Conservation (phyloP, 1,140 invertebrate genomes). For the Saccostrea echinata region DNA sequence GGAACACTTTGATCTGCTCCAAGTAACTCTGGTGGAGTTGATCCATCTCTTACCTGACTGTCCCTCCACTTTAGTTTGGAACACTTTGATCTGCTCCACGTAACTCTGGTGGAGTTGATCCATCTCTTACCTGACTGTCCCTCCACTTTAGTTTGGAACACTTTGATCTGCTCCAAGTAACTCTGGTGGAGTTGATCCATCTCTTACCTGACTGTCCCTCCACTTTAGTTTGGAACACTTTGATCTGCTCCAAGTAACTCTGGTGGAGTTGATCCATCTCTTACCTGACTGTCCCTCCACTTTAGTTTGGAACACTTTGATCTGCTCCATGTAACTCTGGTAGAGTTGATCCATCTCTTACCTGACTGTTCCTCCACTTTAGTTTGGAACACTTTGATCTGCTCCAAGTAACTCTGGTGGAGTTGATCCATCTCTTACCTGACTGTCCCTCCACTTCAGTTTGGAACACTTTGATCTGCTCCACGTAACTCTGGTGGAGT, state of each 20-base stretch:
- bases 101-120: constrained; percentile 58
- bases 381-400: too few species aligned
- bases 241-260: not conserved
- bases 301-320: constrained; percentile 62
- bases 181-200: constrained; percentile 1
- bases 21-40: too few species aligned
- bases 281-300: constrained; percentile 60
- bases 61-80: too few species aligned
- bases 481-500: too few species aligned
- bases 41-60: too few species aligned
- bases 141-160: constrained; percentile 33
- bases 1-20: too few species aligned
- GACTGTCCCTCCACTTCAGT: too few species aligned
- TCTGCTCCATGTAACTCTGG: constrained; percentile 66
- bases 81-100: constrained; percentile 23
- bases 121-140: constrained; percentile 50
- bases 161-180: constrained; percentile 5
- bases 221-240: constrained; percentile 15
- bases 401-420: not conserved
- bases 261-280: too few species aligned
- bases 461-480: too few species aligned
- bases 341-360: constrained; percentile 69
- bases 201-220: constrained; percentile 53
- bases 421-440: constrained; percentile 29
- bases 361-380: constrained; percentile 68